A percentile compares a stretch with the other conserved stretches of the same genome.
Evolutionary conservation across 1,140 invertebrate genomes (phyloP).

Genomic region (Ephestia elutella): DNA sequence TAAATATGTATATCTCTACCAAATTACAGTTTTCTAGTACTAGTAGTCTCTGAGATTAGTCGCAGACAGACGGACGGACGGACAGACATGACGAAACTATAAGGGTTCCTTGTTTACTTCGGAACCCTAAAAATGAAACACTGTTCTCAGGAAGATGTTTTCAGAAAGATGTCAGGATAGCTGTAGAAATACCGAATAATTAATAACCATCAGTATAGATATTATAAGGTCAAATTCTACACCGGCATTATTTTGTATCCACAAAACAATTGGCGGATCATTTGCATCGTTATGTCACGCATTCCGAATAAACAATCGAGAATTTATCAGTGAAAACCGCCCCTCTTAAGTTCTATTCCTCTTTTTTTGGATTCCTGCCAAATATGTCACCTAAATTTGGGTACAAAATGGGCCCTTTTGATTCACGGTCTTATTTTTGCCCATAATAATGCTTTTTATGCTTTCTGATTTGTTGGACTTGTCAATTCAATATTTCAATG

Average conservation of each 20-base stretch:
- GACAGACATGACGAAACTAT: too few relatives aligned
- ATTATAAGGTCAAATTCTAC: background rate
- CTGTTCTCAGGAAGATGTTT: too few relatives aligned
- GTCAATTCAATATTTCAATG: background rate
- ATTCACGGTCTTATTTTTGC: conserved; percentile 25
- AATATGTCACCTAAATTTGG: conserved; percentile 33
- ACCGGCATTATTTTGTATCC: conserved; percentile 2
- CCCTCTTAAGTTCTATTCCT: conserved; percentile 21
- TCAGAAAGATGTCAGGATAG: too few relatives aligned
- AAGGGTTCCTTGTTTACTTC: too few relatives aligned
- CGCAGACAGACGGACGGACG: too few relatives aligned
- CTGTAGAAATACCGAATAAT: too few relatives aligned
- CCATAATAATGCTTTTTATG: conserved; percentile 14
- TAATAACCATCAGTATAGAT: too few relatives aligned
- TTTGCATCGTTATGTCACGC: conserved; percentile 19
- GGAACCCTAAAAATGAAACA: too few relatives aligned
- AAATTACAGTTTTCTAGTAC: too few relatives aligned
- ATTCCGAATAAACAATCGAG: conserved; percentile 18
- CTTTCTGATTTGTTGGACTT: background rate
- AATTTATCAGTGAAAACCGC: conserved; percentile 19
- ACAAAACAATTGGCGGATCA: conserved; percentile 15
- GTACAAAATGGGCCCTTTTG: conserved; percentile 27
- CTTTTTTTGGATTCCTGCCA: conserved; percentile 22
- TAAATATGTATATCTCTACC: too few relatives aligned
- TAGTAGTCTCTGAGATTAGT: too few relatives aligned